Evolutionary conservation across 1,140 invertebrate species (phyloP).

Genomic region (Phymorhynchus buccinoides): DNA sequence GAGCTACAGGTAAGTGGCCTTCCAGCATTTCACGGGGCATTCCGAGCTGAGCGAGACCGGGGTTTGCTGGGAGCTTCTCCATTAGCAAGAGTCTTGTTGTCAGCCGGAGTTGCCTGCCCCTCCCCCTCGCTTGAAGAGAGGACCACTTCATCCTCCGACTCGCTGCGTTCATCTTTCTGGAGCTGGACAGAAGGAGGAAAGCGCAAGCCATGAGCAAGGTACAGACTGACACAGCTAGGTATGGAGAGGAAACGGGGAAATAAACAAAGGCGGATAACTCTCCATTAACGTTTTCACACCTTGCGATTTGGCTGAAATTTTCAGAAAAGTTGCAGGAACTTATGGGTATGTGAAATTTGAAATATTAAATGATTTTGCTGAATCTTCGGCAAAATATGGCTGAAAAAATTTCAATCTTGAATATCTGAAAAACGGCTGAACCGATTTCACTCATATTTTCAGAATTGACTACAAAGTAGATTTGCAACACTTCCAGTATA

Average conservation of each 20-base stretch:
- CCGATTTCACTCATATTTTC: no score
- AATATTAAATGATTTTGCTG: no score
- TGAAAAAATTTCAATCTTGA: no score
- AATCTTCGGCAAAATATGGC: no score
- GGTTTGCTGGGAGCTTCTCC: not conserved
- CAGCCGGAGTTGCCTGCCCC: not conserved
- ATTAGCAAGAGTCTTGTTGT: constrained; percentile 14
- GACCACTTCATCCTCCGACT: constrained; percentile 43
- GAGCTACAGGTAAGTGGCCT: not conserved
- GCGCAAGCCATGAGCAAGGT: not conserved
- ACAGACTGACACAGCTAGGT: no score
- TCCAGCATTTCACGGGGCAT: not conserved
- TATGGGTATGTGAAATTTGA: no score
- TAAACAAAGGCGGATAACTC: not conserved
- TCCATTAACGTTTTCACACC: not conserved
- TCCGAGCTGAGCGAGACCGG: constrained; percentile 16
- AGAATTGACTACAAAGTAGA: no score
- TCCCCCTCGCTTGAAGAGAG: constrained; percentile 12
- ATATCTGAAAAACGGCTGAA: no score
- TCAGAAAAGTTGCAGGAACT: no score
- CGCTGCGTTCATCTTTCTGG: constrained; percentile 47
- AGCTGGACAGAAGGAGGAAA: constrained; percentile 32
- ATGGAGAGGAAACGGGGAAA: not conserved
- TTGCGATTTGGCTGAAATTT: no score
- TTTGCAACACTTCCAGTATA: no score